A percentile compares a stretch with the other conserved stretches of the same genome.
Conservation (phyloP, 2,797 vertebrate genomes). For the Lates japonicus region DNA sequence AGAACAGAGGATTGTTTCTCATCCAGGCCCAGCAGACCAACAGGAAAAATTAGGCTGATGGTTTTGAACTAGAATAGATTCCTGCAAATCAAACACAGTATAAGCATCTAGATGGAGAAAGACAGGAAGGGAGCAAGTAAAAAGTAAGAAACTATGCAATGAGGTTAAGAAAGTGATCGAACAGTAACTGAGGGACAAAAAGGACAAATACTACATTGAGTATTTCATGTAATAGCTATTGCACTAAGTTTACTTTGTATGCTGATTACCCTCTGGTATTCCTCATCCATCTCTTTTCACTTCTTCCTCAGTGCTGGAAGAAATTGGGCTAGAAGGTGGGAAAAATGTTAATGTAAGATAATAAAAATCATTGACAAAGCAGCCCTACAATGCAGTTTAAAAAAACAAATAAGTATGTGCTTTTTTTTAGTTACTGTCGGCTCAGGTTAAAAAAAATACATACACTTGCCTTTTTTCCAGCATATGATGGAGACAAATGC, state of each 20-base stretch:
- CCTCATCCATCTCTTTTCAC: slow-evolving; percentile 93
- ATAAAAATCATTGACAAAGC: no score
- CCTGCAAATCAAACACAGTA: slow-evolving; percentile 93
- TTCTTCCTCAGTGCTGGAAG: slow-evolving; percentile 94
- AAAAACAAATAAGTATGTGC: background rate
- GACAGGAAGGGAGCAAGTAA: background rate
- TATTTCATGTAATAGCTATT: background rate
- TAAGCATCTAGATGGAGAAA: slow-evolving; percentile 87
- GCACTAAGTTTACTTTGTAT: slow-evolving; percentile 86
- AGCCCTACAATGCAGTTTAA: background rate
- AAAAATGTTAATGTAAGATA: slow-evolving; percentile 10
- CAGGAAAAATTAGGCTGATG: slow-evolving; percentile 91
- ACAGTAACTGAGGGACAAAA: background rate
- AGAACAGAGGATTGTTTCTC: slow-evolving; percentile 88
- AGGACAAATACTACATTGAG: background rate
- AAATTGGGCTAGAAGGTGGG: slow-evolving; percentile 89
- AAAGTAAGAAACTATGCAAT: background rate
- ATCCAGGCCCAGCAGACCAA: slow-evolving; percentile 96
- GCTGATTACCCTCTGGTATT: slow-evolving; percentile 89
- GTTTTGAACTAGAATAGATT: slow-evolving; percentile 94
- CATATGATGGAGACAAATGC: slow-evolving; percentile 91
- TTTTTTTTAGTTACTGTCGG: background rate
- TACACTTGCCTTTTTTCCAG: slow-evolving; percentile 90
- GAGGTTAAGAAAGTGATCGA: background rate
- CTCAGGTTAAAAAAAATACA: slow-evolving; percentile 1